phyloP scores from a whole-genome alignment of 2,113 vertebrate genomes.

The Zootoca vivipara region DNA sequence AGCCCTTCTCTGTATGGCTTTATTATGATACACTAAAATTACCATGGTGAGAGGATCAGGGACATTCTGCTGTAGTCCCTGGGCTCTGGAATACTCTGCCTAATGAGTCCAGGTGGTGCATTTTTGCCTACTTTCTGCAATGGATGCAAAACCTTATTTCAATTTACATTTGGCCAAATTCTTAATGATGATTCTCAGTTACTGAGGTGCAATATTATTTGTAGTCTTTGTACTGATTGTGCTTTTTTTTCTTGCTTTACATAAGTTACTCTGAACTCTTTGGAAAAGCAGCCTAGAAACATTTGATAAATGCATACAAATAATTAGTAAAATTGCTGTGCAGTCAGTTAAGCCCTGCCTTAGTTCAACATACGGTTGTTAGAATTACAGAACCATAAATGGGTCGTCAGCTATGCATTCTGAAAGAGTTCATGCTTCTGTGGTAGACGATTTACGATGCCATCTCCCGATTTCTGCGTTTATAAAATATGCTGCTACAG shows the following conservation, averaged over 20 bases:
- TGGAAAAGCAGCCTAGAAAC: background rate
- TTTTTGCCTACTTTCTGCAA: background rate
- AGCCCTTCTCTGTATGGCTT: background rate
- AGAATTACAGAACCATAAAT: background rate
- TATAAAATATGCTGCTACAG: too few relatives aligned
- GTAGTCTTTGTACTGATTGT: background rate
- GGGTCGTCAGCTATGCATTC: too few relatives aligned
- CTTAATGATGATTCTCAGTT: background rate
- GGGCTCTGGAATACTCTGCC: background rate
- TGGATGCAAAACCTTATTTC: background rate
- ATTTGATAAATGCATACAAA: background rate
- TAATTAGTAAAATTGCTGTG: background rate
- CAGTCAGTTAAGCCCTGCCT: background rate
- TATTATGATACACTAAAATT: background rate
- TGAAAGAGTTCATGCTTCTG: too few relatives aligned
- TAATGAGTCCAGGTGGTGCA: background rate
- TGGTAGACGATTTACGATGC: too few relatives aligned
- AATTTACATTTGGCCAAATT: background rate
- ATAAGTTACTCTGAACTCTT: background rate
- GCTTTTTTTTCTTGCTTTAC: background rate
- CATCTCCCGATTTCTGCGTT: too few relatives aligned
- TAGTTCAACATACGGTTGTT: background rate
- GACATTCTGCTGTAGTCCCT: background rate
- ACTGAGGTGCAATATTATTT: background rate
- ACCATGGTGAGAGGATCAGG: background rate